Base-by-base conservation (phyloP, 2,113 vertebrate species). In the Aldabrachelys gigantea region DNA sequence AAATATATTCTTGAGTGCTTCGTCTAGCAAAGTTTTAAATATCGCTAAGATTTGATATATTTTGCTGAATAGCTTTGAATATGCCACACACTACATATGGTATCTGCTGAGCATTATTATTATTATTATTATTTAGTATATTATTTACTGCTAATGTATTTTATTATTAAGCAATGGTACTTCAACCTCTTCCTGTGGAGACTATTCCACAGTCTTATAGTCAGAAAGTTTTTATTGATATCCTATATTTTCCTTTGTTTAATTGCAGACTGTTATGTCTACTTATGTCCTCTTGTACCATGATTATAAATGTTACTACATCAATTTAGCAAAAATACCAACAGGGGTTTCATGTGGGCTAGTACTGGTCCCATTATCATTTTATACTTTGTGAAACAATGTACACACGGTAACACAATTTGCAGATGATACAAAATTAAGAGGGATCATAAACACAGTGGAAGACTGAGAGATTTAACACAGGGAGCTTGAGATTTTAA, bases 401-500 rank as follows among this genome's bases (percentile, higher is more conserved):
- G 90, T 93, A 96, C 95, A 95, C 89, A 95, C 90, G 84, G 89
- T 49, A 94, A 90, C 95, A 95, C 85, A 93, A 94, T 95, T 96
- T 91, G 93, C 91, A 96, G 93, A 97, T 97, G 96, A 97, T 95
- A 92, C 93, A 90, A 96, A 96, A 98, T 98, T 96, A 97, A 95
- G 93, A 96, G 83, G 93, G 93, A 96, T 97, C 96, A 94, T 97
- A 97, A 97, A 97, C 94, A 96, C 87, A 92, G 91, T 94, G 88
- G 95, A 96, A 96, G 90, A 91, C 91, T 91, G 80, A 90, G 82
- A 96, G 88, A 95, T 95, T 97, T 97, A 97, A 97, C 95, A 95
- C 95, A 97, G 96, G 94, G 94, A 95, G 96, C 95, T 92, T 94
- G 96, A 97, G 96, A 97, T 91, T 98, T 98, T 97, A 97, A 96